Conservation (phyloP, 2,888 invertebrate genomes). For the Adelognathus sp. region DNA sequence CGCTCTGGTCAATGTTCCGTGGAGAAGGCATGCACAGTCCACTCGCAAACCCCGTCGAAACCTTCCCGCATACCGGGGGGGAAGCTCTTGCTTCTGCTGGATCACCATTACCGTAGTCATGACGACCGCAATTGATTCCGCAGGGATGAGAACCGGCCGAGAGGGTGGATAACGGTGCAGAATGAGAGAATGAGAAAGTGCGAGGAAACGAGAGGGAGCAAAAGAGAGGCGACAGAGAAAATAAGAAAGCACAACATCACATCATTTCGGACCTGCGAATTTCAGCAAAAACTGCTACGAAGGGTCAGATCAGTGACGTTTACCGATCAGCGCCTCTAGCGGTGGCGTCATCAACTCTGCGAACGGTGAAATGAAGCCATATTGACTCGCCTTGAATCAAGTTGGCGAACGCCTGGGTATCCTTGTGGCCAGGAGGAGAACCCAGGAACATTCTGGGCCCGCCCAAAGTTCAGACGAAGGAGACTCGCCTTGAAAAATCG, state of each 20-base stretch:
- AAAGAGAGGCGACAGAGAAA: conserved; percentile 48
- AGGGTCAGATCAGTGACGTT: neutral
- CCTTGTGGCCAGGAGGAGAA: too few relatives aligned
- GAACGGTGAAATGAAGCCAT: neutral
- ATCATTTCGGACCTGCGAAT: neutral
- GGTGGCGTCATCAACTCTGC: neutral
- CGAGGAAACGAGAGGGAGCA: conserved; percentile 25
- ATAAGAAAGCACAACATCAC: neutral
- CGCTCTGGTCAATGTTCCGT: conserved; percentile 74
- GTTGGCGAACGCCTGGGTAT: too few relatives aligned
- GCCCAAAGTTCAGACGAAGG: too few relatives aligned
- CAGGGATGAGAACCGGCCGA: conserved; percentile 68
- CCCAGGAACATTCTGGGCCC: too few relatives aligned
- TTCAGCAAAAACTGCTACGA: neutral
- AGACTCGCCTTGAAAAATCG: too few relatives aligned
- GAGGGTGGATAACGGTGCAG: conserved; percentile 60
- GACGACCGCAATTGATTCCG: conserved; percentile 80
- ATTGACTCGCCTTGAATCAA: too few relatives aligned
- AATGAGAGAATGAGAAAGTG: conserved; percentile 50
- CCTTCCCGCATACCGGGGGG: conserved; percentile 20
- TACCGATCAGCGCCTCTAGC: neutral
- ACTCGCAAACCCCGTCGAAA: neutral
- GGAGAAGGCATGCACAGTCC: conserved; percentile 72
- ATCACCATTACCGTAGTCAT: conserved; percentile 80
- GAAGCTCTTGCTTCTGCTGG: conserved; percentile 71